Evolutionary conservation across 92 coral and sea anemone species (phyloP).

Genomic region (Actinernus sp.): DNA sequence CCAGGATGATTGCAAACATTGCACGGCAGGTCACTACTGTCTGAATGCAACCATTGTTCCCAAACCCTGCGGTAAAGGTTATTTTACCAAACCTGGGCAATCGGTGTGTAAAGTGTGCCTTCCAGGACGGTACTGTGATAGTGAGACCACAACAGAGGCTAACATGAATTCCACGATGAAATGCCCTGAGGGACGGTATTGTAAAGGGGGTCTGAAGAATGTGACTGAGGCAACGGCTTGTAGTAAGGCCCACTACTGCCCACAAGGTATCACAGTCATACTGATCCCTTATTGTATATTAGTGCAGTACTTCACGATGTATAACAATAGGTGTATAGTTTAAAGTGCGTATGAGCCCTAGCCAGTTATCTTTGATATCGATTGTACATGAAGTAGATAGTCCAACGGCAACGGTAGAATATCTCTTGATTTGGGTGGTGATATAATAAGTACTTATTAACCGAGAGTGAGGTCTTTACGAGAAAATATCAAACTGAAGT

Average conservation of each 20-base stretch:
- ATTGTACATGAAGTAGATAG: too few relatives aligned
- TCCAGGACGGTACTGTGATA: constrained; percentile 92
- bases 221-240: constrained; percentile 87
- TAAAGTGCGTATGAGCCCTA: too few relatives aligned
- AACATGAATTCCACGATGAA: constrained; percentile 82
- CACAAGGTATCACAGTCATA: constrained; percentile 67
- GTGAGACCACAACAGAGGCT: constrained; percentile 83
- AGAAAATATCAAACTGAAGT: too few relatives aligned
- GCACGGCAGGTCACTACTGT: constrained; percentile 92
- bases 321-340: too few relatives aligned
- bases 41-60: constrained; percentile 90
- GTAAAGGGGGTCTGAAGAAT: constrained; percentile 75
- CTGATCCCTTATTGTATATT: not conserved
- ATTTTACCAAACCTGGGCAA: constrained; percentile 91
- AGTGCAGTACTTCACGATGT: too few relatives aligned
- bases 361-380: too few relatives aligned
- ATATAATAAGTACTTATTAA: too few relatives aligned
- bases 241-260: constrained; percentile 89
- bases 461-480: too few relatives aligned
- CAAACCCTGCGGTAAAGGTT: constrained; percentile 89
- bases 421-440: too few relatives aligned
- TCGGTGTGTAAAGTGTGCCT: constrained; percentile 90
- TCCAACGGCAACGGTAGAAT: too few relatives aligned
- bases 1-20: constrained; percentile 81
- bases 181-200: constrained; percentile 93